phyloP scores from a whole-genome alignment of 2,888 invertebrate genomes.

The Dynastes grantii region DNA sequence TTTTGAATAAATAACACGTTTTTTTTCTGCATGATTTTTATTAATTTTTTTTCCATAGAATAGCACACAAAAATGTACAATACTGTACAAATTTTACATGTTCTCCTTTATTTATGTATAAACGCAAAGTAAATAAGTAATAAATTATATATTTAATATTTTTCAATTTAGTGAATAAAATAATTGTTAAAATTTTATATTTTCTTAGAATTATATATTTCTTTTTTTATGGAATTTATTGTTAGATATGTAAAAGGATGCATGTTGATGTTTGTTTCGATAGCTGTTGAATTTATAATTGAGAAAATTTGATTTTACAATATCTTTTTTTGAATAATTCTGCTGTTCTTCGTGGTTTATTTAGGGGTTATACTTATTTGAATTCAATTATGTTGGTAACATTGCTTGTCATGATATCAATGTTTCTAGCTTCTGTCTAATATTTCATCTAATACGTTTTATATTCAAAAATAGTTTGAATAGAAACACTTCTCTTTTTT shows the following conservation, averaged over 20 bases:
- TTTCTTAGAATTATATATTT: neutral
- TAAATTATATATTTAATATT: neutral
- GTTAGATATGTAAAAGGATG: neutral
- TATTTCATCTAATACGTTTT: no score
- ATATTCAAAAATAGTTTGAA: no score
- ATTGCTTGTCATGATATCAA: no score
- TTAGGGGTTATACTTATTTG: no score
- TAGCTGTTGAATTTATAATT: neutral
- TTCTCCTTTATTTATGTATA: neutral
- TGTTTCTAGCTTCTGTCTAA: no score
- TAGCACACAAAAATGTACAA: neutral
- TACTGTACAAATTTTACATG: constrained; percentile 2
- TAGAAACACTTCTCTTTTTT: no score
- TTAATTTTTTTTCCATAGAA: neutral
- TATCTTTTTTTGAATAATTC: no score
- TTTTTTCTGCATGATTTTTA: neutral
- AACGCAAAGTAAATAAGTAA: neutral
- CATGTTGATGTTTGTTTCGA: neutral
- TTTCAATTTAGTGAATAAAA: neutral
- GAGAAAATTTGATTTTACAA: constrained; percentile 2
- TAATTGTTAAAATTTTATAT: neutral
- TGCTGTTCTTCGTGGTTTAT: no score
- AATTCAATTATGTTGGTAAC: no score
- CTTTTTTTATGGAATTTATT: neutral
- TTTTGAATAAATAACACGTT: neutral